Evolutionary conservation across 2,797 vertebrate genomes (phyloP).

Genomic region (Myotis myotis): DNA sequence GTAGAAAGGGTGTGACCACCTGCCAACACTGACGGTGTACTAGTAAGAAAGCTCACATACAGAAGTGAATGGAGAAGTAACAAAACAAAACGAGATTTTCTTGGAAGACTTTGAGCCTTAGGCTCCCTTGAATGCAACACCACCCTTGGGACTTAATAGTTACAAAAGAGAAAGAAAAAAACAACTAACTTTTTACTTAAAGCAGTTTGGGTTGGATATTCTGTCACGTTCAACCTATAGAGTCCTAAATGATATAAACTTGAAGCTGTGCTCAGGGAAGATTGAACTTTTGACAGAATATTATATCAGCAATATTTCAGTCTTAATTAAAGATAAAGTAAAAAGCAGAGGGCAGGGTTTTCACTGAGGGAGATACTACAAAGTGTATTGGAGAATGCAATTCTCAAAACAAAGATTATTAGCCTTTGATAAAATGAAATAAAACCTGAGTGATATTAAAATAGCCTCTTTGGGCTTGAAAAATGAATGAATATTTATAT

Average conservation of each 20-base stretch:
- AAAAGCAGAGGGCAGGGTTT: not conserved
- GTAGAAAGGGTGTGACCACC: not conserved
- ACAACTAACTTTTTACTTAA: not conserved
- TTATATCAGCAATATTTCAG: not conserved
- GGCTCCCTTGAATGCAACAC: not conserved
- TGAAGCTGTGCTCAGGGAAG: not conserved
- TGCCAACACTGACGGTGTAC: not conserved
- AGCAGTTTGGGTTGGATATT: not conserved
- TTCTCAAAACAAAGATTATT: not conserved
- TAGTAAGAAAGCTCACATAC: not conserved
- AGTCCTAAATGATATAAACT: not conserved
- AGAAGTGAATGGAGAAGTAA: not conserved
- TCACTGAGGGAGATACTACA: not conserved
- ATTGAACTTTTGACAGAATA: not conserved
- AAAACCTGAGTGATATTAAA: not conserved
- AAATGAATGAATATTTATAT: conserved; percentile 67
- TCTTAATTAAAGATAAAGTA: conserved; percentile 1
- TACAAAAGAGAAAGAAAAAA: not conserved
- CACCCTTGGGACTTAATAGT: not conserved
- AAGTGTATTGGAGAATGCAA: not conserved
- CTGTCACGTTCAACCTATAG: not conserved
- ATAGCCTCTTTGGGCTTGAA: not conserved
- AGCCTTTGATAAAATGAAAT: not conserved
- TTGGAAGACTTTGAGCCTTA: not conserved
- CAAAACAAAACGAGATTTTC: not conserved